phyloP scores from a whole-genome alignment of 1,140 invertebrate species.

The Thrips palmi region DNA sequence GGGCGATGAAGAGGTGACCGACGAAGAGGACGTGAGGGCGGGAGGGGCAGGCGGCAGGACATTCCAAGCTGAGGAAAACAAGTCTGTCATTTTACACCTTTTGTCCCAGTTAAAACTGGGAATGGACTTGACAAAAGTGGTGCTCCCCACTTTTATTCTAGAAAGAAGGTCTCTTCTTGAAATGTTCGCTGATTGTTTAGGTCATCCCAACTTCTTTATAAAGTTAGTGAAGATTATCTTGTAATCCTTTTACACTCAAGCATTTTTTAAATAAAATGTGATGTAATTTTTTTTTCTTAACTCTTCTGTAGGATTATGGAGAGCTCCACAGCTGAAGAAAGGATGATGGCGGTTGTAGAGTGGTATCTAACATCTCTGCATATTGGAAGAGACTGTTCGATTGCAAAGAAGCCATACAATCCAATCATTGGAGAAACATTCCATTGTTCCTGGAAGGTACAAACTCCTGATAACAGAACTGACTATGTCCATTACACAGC shows the following conservation, averaged over 20 bases:
- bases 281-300: conserved; percentile 8
- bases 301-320: conserved; percentile 48
- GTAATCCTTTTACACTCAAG: conserved; percentile 4
- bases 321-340: conserved; percentile 71
- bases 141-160: conserved; percentile 74
- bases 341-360: conserved; percentile 74
- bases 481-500: conserved; percentile 50
- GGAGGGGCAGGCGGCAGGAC: too few species aligned
- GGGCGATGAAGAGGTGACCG: too few species aligned
- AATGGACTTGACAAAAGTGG: conserved; percentile 92
- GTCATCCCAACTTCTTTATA: conserved; percentile 76
- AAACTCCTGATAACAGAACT: too few species aligned
- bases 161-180: conserved; percentile 87
- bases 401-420: conserved; percentile 90
- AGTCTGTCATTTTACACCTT: conserved; percentile 82
- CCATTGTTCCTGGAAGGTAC: conserved; percentile 77
- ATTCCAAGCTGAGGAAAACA: conserved; percentile 87
- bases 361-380: conserved; percentile 75
- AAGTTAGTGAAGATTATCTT: conserved; percentile 37
- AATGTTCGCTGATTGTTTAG: conserved; percentile 84
- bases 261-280: background rate
- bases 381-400: conserved; percentile 81
- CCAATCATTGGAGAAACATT: conserved; percentile 84
- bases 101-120: conserved; percentile 88
- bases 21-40: too few species aligned